phyloP scores from a whole-genome alignment of 2,797 vertebrate species.

The Lophotriccus pileatus region DNA sequence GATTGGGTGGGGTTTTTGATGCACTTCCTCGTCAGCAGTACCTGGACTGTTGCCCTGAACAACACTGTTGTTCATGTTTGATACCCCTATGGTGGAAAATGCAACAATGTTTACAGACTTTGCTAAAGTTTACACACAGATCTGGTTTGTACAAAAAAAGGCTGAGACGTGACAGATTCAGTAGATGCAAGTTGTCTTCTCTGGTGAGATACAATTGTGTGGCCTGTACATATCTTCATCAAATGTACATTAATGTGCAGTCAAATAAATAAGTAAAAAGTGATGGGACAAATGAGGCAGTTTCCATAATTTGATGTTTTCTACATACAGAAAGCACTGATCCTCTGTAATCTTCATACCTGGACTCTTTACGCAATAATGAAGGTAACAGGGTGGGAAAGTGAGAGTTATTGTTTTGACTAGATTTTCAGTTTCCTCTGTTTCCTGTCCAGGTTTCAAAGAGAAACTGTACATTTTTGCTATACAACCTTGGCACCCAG shows the following conservation, averaged over 20 bases:
- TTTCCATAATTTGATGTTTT: not conserved
- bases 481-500: not conserved
- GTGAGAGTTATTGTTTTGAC: not conserved
- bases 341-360: not conserved
- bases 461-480: not conserved
- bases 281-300: not conserved
- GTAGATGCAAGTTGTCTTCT: not conserved
- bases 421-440: not conserved
- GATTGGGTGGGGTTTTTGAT: not conserved
- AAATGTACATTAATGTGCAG: not conserved
- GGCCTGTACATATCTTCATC: not conserved
- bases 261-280: not conserved
- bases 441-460: not conserved
- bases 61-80: accelerated
- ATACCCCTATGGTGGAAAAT: not conserved
- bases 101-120: not conserved
- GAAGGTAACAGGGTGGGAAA: not conserved
- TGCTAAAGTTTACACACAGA: not conserved
- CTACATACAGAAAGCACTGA: not conserved
- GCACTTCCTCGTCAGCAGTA: not conserved
- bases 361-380: not conserved
- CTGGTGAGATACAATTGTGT: not conserved
- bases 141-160: not conserved
- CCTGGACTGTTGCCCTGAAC: not conserved
- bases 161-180: not conserved